These are phyloP conservation scores for Crypturellus tataupa DNA, from an alignment of 2,797 vertebrate species.

Conservation along the genomic window DNA sequence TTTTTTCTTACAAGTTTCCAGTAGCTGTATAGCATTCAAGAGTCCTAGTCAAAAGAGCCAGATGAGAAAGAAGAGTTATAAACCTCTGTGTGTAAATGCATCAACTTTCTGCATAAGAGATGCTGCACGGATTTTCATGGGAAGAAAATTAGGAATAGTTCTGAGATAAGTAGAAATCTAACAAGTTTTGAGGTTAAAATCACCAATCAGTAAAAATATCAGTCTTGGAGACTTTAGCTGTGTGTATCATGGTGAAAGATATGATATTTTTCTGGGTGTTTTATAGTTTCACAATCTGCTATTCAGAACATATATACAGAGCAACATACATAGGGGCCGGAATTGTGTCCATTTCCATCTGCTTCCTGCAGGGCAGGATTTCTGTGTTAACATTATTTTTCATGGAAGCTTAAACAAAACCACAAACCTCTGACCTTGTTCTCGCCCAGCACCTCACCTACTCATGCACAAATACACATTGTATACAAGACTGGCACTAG, in stretches of 20 bases:
- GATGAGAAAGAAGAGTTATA: not conserved
- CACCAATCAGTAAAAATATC: not conserved
- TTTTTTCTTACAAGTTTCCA: not conserved
- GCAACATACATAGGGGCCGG: not conserved
- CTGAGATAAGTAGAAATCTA: not conserved
- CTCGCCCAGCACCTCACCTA: not conserved
- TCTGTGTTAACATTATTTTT: not conserved
- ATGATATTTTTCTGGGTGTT: not conserved
- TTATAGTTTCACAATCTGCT: not conserved
- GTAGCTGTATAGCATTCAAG: not conserved
- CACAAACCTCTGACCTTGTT: not conserved
- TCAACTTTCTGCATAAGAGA: not conserved
- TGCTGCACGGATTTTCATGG: not conserved
- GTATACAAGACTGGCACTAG: not conserved
- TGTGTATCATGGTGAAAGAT: not conserved
- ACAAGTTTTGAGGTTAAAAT: not conserved
- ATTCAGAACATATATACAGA: not conserved
- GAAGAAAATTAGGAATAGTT: not conserved
- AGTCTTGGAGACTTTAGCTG: not conserved
- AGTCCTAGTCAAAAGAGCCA: not conserved
- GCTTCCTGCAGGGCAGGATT: not conserved
- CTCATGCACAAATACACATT: not conserved
- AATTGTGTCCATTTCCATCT: not conserved
- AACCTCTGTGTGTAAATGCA: not conserved
- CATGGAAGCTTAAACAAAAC: not conserved